These are phyloP conservation scores for Calephelis perditalis DNA, from an alignment of 2,888 invertebrate genomes.

Conservation along the genomic window DNA sequence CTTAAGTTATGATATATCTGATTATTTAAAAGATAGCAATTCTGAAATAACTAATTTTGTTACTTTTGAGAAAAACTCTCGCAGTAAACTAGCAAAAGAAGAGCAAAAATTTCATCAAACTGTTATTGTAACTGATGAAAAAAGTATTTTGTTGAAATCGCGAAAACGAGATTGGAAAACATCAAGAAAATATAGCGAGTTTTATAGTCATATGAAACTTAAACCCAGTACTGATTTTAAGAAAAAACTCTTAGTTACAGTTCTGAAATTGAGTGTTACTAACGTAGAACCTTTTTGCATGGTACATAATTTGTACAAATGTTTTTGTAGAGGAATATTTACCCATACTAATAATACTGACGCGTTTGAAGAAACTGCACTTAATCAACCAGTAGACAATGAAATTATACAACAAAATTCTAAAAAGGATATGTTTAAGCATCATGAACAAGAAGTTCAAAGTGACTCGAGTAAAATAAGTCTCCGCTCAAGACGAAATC, in stretches of 20 bases:
- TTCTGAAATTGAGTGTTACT: constrained; percentile 45
- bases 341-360: constrained; percentile 30
- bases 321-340: constrained; percentile 78
- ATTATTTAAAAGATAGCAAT: constrained; percentile 40
- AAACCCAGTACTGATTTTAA: constrained; percentile 39
- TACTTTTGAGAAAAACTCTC: constrained; percentile 68
- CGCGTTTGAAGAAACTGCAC: constrained; percentile 20
- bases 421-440: not conserved
- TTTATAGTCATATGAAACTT: constrained; percentile 48
- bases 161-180: constrained; percentile 77
- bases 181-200: constrained; percentile 80
- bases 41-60: constrained; percentile 50
- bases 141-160: constrained; percentile 80
- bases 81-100: constrained; percentile 79
- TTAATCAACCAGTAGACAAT: not conserved
- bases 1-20: constrained; percentile 44
- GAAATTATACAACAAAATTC: not conserved
- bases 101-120: constrained; percentile 86
- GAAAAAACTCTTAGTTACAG: constrained; percentile 40
- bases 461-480: not conserved
- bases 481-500: not conserved
- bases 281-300: constrained; percentile 82
- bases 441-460: not conserved
- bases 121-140: constrained; percentile 80
- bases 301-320: constrained; percentile 81